Percentiles rank a stretch among this genome's conserved stretches.
These are phyloP conservation scores for Xestoiulus laeticollis DNA, from an alignment of 2,888 invertebrate genomes.

Conservation along the genomic window DNA sequence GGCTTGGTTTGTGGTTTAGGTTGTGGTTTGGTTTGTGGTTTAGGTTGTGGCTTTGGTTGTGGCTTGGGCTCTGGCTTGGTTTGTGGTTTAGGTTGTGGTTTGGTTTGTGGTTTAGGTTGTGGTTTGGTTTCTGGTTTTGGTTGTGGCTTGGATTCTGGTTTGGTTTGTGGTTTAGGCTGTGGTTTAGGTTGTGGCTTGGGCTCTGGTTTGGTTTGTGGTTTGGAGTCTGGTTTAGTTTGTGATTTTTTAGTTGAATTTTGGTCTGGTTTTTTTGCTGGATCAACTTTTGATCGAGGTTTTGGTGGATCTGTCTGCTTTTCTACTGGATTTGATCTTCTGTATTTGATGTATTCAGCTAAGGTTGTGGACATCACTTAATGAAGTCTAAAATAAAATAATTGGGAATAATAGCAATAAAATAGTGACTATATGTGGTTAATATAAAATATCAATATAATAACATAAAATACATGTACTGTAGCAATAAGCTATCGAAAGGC, in stretches of 20 bases:
- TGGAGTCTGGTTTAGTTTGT: background rate
- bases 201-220: background rate
- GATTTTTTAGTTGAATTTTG: background rate
- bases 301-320: background rate
- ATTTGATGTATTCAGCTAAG: background rate
- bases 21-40: background rate
- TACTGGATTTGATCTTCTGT: slow-evolving; percentile 14
- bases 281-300: background rate
- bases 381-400: background rate
- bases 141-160: background rate
- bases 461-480: too few species aligned
- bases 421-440: too few species aligned
- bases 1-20: background rate
- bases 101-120: background rate
- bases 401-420: too few species aligned
- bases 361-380: background rate
- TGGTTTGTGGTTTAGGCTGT: background rate
- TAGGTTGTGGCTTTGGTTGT: background rate
- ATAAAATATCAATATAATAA: too few species aligned
- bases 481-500: too few species aligned
- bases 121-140: background rate
- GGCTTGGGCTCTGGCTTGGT: background rate
- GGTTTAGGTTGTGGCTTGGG: background rate
- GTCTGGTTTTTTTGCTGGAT: background rate
- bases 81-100: background rate